These are phyloP conservation scores for Natrix natrix DNA, from an alignment of 2,797 vertebrate species.

Conservation along the genomic window DNA sequence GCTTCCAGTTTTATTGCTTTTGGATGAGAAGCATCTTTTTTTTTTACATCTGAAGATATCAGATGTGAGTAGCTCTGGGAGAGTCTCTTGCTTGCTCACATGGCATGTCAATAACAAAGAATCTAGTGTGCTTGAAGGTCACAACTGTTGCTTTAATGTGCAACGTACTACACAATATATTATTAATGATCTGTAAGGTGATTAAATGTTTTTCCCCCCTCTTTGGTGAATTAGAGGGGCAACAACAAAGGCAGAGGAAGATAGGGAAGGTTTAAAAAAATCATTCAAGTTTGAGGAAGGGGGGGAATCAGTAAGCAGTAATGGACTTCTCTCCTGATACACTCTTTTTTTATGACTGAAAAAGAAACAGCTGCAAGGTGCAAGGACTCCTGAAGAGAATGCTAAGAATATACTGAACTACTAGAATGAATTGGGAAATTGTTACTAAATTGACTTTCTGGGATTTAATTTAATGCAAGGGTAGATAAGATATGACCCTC, in stretches of 20 bases:
- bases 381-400: background rate
- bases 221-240: constrained; percentile 10
- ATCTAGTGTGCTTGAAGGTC: constrained; percentile 21
- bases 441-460: background rate
- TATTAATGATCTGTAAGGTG: constrained; percentile 17
- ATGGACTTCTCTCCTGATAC: background rate
- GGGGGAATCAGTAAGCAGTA: background rate
- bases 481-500: background rate
- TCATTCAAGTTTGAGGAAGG: background rate
- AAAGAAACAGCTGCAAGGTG: background rate
- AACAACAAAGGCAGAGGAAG: background rate
- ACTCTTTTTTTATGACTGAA: background rate
- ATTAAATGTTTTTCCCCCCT: background rate
- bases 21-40: background rate
- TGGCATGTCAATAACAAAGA: constrained; percentile 20
- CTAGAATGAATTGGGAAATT: background rate
- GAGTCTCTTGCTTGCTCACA: background rate
- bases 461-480: background rate
- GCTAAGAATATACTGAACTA: too few species aligned
- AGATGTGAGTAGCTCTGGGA: background rate
- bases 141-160: constrained; percentile 8
- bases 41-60: constrained; percentile 6
- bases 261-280: background rate
- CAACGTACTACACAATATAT: background rate
- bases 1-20: constrained; percentile 7